Conservation (phyloP, 53 echinoderm and acorn worm species). For the Echinometra lucunter region DNA sequence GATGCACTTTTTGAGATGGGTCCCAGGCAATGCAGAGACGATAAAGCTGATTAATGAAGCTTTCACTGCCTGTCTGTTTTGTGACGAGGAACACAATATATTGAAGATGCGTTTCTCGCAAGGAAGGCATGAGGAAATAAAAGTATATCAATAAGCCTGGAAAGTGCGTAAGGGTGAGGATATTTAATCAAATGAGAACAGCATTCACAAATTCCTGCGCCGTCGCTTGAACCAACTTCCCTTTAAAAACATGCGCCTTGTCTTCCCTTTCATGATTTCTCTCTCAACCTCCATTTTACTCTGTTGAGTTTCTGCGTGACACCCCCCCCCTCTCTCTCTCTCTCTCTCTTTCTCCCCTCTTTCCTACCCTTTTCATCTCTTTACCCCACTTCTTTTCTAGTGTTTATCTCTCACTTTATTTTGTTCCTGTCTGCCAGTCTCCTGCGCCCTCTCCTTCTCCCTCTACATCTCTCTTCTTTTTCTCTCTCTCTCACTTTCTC, state of each 20-base stretch:
- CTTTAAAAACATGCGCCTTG: neutral
- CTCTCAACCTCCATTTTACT: neutral
- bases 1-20: conserved; percentile 48
- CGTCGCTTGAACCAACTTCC: neutral
- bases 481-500: neutral
- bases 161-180: conserved; percentile 51
- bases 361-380: neutral
- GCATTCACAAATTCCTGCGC: neutral
- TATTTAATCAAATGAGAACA: conserved; percentile 59
- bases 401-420: neutral
- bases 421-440: too few species aligned
- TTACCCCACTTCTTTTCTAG: neutral
- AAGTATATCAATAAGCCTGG: conserved; percentile 43
- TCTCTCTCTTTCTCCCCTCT: neutral
- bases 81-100: conserved; percentile 49
- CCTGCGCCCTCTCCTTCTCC: neutral
- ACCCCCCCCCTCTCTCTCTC: neutral
- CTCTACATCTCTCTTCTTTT: neutral
- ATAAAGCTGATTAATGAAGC: conserved; percentile 68
- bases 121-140: conserved; percentile 1
- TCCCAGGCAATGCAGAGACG: conserved; percentile 1
- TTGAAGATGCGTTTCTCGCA: conserved; percentile 30
- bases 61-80: conserved; percentile 62
- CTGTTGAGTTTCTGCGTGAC: too few species aligned
- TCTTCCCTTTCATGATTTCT: neutral